Conservation (phyloP, 2,797 vertebrate species). For the Perodicticus potto region DNA sequence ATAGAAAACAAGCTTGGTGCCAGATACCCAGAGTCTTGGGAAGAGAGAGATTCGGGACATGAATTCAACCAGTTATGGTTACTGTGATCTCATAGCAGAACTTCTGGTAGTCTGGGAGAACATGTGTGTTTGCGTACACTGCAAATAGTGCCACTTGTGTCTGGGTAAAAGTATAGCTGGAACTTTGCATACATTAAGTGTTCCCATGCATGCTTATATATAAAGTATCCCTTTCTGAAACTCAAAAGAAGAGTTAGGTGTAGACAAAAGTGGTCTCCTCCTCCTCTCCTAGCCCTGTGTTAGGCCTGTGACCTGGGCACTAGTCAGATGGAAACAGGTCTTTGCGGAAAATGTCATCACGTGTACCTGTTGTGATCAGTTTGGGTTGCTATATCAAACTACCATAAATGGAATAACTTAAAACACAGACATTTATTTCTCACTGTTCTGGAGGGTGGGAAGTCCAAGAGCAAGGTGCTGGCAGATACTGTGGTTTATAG, state of each 20-base stretch:
- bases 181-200: background rate
- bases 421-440: background rate
- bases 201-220: background rate
- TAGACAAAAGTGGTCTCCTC: background rate
- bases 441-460: background rate
- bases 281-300: background rate
- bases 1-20: background rate
- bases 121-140: rapidly evolving
- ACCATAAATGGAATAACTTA: background rate
- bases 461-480: background rate
- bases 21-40: background rate
- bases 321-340: background rate
- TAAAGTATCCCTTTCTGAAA: background rate
- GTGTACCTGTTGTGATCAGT: background rate
- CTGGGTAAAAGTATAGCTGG: background rate
- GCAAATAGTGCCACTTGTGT: background rate
- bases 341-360: background rate
- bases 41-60: background rate
- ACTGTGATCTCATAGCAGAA: background rate
- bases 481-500: background rate
- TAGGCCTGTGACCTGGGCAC: background rate
- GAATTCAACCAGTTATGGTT: no score
- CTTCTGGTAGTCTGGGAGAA: background rate
- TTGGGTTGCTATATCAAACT: background rate
- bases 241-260: background rate